Base-by-base conservation (phyloP, 2,797 vertebrate species). In the Erethizon dorsatum region DNA sequence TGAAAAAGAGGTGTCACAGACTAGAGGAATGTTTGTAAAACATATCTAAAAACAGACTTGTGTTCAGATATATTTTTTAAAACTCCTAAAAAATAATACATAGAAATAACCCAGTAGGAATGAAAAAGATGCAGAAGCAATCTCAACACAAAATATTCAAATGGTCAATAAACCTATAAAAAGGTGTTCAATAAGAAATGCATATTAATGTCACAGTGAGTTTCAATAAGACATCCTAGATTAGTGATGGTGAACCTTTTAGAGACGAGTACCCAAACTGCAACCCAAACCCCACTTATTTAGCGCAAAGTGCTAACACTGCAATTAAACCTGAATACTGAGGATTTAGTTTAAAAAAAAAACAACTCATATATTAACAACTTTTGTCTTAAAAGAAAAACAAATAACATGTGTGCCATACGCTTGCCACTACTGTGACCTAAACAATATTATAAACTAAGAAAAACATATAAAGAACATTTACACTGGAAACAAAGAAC, bases 121-220 rank as follows among this genome's bases (percentile, higher is more conserved):
- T 47, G 26, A 13, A n/a, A 52, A 61, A 90, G 91, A 83, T 31
- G 22, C 20, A 71, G 20, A 88, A n/a, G 28, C 12, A 88, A 47
- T 73, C 89, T 37, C 69, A 90, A 87, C 63, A 88, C 69, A n/a
- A 96, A 89, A 90, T 82, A 85, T 5, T 85, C 73, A 67, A 52
- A 87, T 83, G 37, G 26, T 87, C 63, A 83, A 86, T 26, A 79
- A 90, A 83, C 12, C 57, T 59, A 50, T 20, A 24, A 96, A 91
- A 92, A 87, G 31, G 4, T 67, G 56, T 17, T 90, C 13, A 90
- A 69, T 31, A 52, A 88, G 52, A 88, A 80, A 75, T 67, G 7
- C 12, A 83, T 69, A 83, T n/a, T 45, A 47, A 78, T 91, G 41
- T 4, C 28, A 65, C 24, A 73, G 20, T 63, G 57, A 89, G 28